phyloP scores from a whole-genome alignment of 1,140 invertebrate genomes.

The Spodoptera frugiperda region DNA sequence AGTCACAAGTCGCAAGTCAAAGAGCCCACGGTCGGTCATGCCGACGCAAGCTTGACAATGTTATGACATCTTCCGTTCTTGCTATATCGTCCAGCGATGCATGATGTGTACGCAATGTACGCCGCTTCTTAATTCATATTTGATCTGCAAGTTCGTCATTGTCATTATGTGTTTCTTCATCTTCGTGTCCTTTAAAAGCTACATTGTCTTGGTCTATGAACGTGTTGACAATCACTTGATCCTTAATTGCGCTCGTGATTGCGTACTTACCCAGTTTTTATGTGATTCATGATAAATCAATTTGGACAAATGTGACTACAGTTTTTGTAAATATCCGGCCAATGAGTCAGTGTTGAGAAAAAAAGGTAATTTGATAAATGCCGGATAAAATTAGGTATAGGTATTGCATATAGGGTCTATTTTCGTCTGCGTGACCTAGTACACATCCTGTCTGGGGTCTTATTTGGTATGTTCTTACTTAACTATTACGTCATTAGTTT shows the following conservation, averaged over 20 bases:
- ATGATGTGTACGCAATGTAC: constrained; percentile 36
- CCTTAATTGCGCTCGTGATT: not conserved
- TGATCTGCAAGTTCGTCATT: constrained; percentile 40
- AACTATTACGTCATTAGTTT: constrained; percentile 8
- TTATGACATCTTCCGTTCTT: constrained; percentile 52
- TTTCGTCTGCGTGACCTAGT: not conserved
- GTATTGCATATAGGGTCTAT: not conserved
- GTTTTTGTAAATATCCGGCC: constrained; percentile 17
- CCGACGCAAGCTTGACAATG: constrained; percentile 42
- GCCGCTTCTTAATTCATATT: constrained; percentile 44
- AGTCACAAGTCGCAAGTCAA: constrained; percentile 21
- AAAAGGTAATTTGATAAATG: constrained; percentile 5
- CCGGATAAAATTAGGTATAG: not conserved
- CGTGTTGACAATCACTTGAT: constrained; percentile 6
- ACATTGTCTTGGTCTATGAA: constrained; percentile 36
- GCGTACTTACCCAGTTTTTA: not conserved
- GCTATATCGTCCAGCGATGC: constrained; percentile 47
- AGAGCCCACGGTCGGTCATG: constrained; percentile 46
- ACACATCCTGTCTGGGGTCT: not conserved
- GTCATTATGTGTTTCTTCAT: constrained; percentile 42
- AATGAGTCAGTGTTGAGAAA: constrained; percentile 6
- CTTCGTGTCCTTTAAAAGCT: constrained; percentile 22
- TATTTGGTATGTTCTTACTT: constrained; percentile 16
- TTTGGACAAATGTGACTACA: constrained; percentile 7
- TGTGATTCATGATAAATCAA: constrained; percentile 17